Evolutionary conservation across 2,113 vertebrate genomes (phyloP), one percentile per base, ranked within the genome.

Genomic region (Cyprinodon variegatus): DNA sequence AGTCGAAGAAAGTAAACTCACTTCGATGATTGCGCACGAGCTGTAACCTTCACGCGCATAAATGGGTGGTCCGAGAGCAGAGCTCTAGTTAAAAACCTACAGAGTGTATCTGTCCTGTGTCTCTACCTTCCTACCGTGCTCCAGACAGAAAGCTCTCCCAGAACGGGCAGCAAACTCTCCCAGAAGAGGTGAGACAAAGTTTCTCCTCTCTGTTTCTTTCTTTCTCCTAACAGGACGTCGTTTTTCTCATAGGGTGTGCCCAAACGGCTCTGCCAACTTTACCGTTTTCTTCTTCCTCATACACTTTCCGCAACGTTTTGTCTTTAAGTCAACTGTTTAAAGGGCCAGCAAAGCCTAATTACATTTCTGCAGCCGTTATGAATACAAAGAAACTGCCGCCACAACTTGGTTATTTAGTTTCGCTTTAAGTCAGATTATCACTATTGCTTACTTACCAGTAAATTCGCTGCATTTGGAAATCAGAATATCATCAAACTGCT

Each of bases 221-320:
- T 4, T 0, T 0, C 45, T 22, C 67, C 8, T 59, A 46, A 53
- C 62, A 13, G 20, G 61, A 66, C 13, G 46, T 4, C 2, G 20
- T 8, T 20, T 12, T 14, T n/a, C 20, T 53, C 59, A 66, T 46
- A 82, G 88, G 90, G 90, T 84, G 90, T 87, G 88, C 20, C 88
- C 67, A 0, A 17, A 76, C 67, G 17, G 68, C 62, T 22, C 62
- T 1, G 29, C 65, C 64, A 74, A 70, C 20, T 78, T 22, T 45
- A 20, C 29, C 61, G 57, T 67, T 20, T 41, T 4, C 11, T 29
- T 43, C 67, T 84, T 83, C 74, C 76, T 71, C 38, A 64, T 39
- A 43, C 3, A 38, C 38, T 48, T 43, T 57, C 1, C 3, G 13
- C 9, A n/a, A 3, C 8, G 63, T 14, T 41, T 46, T 39, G n/a